These are phyloP conservation scores for Tetheella fluctuosa DNA, from an alignment of 2,888 invertebrate species.

Conservation along the genomic window DNA sequence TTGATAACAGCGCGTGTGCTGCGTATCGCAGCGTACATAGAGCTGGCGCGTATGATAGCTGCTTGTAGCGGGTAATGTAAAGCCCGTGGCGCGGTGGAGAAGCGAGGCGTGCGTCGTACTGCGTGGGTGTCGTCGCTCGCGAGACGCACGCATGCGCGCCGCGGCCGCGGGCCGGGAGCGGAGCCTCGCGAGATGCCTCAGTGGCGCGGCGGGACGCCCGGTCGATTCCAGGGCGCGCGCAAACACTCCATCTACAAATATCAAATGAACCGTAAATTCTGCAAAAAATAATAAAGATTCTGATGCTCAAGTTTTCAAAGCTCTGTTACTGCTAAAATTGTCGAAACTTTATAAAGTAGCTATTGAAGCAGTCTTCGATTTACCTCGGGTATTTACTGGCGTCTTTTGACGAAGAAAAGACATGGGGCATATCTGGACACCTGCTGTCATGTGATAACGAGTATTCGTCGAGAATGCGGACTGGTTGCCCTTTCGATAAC, in stretches of 20 bases:
- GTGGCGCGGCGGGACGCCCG: slow-evolving; percentile 80
- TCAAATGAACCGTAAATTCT: slow-evolving; percentile 57
- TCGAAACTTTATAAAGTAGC: background rate
- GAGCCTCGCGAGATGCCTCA: slow-evolving; percentile 70
- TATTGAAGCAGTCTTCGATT: slow-evolving; percentile 18
- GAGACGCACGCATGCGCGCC: slow-evolving; percentile 68
- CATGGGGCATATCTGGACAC: slow-evolving; percentile 54
- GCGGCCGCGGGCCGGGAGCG: slow-evolving; percentile 61
- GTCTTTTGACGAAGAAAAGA: slow-evolving; percentile 40
- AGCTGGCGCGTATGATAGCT: slow-evolving; percentile 24
- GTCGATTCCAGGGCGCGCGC: slow-evolving; percentile 78
- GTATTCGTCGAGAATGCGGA: slow-evolving; percentile 36
- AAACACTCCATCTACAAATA: slow-evolving; percentile 47
- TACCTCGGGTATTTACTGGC: slow-evolving; percentile 28
- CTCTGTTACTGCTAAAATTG: background rate
- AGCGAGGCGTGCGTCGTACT: slow-evolving; percentile 21
- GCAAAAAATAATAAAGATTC: slow-evolving; percentile 38
- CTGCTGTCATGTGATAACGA: slow-evolving; percentile 57
- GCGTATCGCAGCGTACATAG: slow-evolving; percentile 11
- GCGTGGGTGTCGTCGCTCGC: slow-evolving; percentile 38
- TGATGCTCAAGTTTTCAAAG: slow-evolving; percentile 15
- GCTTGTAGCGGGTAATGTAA: slow-evolving; percentile 42
- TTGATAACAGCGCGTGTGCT: slow-evolving; percentile 12
- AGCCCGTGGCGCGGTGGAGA: slow-evolving; percentile 29
- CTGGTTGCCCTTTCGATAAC: slow-evolving; percentile 24